These are phyloP conservation scores for Philaethria dido DNA, from an alignment of 2,888 invertebrate species.

Conservation along the genomic window DNA sequence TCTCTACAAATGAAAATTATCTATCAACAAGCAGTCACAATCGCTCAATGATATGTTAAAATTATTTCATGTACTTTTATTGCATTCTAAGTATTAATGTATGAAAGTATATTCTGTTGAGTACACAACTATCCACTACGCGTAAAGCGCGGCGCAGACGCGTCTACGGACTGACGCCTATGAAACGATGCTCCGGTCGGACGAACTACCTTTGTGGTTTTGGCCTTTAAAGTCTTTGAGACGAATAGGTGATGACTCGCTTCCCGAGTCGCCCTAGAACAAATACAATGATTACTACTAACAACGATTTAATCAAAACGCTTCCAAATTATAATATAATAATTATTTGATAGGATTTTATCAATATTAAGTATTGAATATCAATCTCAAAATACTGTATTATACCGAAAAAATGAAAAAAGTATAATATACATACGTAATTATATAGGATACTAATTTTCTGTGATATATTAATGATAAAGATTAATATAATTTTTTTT, in stretches of 20 bases:
- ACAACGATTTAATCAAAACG: no score
- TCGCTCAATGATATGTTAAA: conserved; percentile 85
- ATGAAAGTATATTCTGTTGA: conserved; percentile 41
- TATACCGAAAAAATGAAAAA: no score
- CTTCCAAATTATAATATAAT: no score
- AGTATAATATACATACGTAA: no score
- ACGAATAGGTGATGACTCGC: conserved; percentile 86
- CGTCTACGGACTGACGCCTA: conserved; percentile 51
- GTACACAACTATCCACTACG: conserved; percentile 42
- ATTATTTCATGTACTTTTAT: conserved; percentile 74
- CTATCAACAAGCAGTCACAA: conserved; percentile 83
- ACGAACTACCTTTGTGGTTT: conserved; percentile 69
- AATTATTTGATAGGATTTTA: no score
- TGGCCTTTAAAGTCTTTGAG: conserved; percentile 79
- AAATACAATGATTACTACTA: neutral
- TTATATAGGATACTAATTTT: no score
- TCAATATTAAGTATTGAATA: no score
- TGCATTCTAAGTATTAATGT: conserved; percentile 69
- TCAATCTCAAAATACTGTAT: no score
- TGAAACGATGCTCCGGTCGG: conserved; percentile 72
- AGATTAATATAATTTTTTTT: no score
- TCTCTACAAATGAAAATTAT: conserved; percentile 75
- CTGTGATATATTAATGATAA: no score
- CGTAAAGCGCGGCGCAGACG: conserved; percentile 42
- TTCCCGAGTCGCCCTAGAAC: conserved; percentile 86